phyloP scores from a whole-genome alignment of 2,888 invertebrate genomes.

The Noctua janthina region DNA sequence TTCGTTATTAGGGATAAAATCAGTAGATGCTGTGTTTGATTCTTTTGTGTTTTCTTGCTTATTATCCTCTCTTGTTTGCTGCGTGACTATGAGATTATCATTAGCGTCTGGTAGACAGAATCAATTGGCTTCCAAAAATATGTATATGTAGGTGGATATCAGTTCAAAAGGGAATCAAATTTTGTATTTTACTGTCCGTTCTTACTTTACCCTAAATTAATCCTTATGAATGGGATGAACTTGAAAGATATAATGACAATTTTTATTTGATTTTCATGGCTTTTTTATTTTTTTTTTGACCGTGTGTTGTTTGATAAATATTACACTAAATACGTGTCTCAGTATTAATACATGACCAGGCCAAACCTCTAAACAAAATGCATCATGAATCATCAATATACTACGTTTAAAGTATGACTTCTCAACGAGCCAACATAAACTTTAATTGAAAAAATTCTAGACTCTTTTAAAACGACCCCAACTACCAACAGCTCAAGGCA shows the following conservation, averaged over 20 bases:
- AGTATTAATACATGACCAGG: no score
- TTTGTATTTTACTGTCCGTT: slow-evolving; percentile 20
- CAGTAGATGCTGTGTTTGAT: slow-evolving; percentile 39
- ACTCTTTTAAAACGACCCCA: slow-evolving; percentile 5
- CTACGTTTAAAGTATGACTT: not conserved
- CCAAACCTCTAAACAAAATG: not conserved
- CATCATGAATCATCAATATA: no score
- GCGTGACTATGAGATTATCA: slow-evolving; percentile 47
- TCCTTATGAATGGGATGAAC: no score
- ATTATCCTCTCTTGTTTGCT: slow-evolving; percentile 35
- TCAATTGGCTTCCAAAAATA: slow-evolving; percentile 33
- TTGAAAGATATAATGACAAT: not conserved
- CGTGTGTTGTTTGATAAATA: not conserved
- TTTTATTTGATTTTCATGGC: not conserved
- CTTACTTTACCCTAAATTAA: not conserved
- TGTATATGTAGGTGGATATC: not conserved
- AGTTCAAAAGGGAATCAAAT: slow-evolving; percentile 14
- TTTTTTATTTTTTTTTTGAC: no score
- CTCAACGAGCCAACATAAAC: not conserved
- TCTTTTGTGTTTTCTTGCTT: slow-evolving; percentile 45
- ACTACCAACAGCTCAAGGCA: slow-evolving; percentile 6
- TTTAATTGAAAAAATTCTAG: slow-evolving; percentile 8
- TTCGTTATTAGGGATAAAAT: slow-evolving; percentile 56
- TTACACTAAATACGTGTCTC: not conserved
- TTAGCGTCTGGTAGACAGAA: slow-evolving; percentile 45